Evolutionary conservation across 2,797 vertebrate species (phyloP), one percentile per base, ranked within the genome.

Genomic region (Schizopygopsis malacanthus): DNA sequence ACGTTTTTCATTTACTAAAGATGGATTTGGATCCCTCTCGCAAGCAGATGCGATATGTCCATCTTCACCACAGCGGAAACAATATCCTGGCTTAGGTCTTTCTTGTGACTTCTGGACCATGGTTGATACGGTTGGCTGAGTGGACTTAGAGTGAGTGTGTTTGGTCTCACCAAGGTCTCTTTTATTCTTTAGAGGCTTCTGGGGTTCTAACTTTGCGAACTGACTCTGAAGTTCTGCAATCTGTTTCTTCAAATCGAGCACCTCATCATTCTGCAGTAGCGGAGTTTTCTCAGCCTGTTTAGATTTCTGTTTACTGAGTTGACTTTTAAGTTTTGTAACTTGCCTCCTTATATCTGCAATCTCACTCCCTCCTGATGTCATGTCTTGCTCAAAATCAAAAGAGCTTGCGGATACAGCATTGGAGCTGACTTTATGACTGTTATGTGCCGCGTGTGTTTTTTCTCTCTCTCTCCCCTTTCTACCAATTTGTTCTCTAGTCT

Each of bases 31-130:
- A 47, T 47, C 61, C 72, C 13, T 47, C 11, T 12, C 39, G 61
- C 76, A 81, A 43, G 15, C n/a, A 70, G 47, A 83, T 18, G 43
- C 47, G 0, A 80, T 22, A 37, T 81, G 75, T 22, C 47, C 73
- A 10, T 85, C 83, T 67, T 78, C 39, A 15, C 79, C 45, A 50
- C 79, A 65, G 7, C 33, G 22, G 28, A 86, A 86, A 76, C 70
- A 82, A 37, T 73, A 81, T 16, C 79, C 61, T 59, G 84, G 77
- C 8, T 47, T 54, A 25, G 69, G 85, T 61, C 50, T 86, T 13
- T 47, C 9, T 39, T 4, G 22, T 3, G 28, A 18, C n/a, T 73
- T 50, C 20, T 13, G 75, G n/a, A 20, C 54, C 22, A 16, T 39
- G 15, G 63, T 13, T 69, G 75, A 71, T 3, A 4, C 2, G 13